Evolutionary conservation across 2,888 invertebrate genomes (phyloP).

Genomic region (Lithophane socia): DNA sequence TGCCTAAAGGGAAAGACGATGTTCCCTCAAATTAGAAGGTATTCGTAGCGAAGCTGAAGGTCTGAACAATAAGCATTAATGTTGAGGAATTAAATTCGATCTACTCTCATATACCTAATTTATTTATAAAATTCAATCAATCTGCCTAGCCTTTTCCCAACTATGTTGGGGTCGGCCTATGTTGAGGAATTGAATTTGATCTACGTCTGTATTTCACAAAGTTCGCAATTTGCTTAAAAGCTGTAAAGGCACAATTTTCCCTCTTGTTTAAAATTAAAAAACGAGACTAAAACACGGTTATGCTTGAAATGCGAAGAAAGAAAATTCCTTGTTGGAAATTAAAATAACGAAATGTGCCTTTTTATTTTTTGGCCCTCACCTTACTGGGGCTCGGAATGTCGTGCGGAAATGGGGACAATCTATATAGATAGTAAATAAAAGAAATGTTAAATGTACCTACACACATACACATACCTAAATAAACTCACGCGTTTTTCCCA

Average conservation of each 20-base stretch:
- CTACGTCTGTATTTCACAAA: constrained; percentile 11
- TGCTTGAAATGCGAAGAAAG: constrained; percentile 58
- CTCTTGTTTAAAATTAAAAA: constrained; percentile 43
- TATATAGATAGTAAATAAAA: constrained; percentile 20
- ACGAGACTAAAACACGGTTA: constrained; percentile 46
- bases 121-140: background rate
- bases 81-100: background rate
- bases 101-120: background rate
- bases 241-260: constrained; percentile 14
- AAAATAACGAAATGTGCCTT: constrained; percentile 60
- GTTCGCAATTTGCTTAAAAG: constrained; percentile 39
- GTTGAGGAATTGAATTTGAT: too few species aligned
- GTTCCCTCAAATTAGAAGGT: background rate
- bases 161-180: too few species aligned
- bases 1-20: constrained; percentile 6
- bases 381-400: constrained; percentile 47
- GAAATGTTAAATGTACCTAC: constrained; percentile 14
- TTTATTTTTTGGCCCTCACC: constrained; percentile 46
- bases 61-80: background rate
- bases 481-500: background rate
- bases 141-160: too few species aligned
- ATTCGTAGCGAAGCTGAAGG: constrained; percentile 1
- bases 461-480: background rate
- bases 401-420: constrained; percentile 19
- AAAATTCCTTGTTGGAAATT: constrained; percentile 61